Evolutionary conservation across 2,888 invertebrate species (phyloP).

Genomic region (Erebia aethiops): DNA sequence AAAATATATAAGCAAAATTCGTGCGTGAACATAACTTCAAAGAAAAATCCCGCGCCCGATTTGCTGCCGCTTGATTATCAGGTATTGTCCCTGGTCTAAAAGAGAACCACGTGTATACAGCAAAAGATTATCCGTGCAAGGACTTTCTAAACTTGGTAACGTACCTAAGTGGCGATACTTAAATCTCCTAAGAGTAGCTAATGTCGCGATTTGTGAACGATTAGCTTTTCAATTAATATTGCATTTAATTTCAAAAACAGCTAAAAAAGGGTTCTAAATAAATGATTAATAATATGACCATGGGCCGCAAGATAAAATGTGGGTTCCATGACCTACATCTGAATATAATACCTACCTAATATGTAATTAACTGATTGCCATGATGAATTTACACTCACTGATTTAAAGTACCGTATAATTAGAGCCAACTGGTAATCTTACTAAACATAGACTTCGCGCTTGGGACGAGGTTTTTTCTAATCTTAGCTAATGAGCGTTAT

Average conservation of each 20-base stretch:
- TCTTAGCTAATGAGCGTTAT: not conserved
- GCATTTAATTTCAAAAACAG: not conserved
- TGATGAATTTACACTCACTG: constrained; percentile 28
- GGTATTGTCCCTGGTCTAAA: too few relatives aligned
- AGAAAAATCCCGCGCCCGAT: too few relatives aligned
- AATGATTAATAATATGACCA: not conserved
- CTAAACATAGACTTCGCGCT: constrained; percentile 10
- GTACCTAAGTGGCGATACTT: too few relatives aligned
- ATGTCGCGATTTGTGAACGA: too few relatives aligned
- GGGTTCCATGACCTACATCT: constrained; percentile 26
- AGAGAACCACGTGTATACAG: too few relatives aligned
- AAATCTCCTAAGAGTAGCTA: too few relatives aligned
- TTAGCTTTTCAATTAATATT: not conserved
- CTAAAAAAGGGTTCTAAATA: not conserved
- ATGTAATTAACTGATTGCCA: constrained; percentile 26
- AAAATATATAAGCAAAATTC: too few relatives aligned
- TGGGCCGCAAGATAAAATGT: constrained; percentile 4
- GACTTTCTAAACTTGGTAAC: too few relatives aligned
- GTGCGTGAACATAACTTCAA: too few relatives aligned
- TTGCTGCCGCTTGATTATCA: too few relatives aligned
- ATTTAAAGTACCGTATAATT: constrained; percentile 19
- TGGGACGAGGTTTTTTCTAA: constrained; percentile 7
- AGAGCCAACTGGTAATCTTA: constrained; percentile 20
- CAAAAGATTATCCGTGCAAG: too few relatives aligned
- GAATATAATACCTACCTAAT: not conserved